Conservation (phyloP, 1,140 invertebrate genomes). For the Tetragonula clypearis region DNA sequence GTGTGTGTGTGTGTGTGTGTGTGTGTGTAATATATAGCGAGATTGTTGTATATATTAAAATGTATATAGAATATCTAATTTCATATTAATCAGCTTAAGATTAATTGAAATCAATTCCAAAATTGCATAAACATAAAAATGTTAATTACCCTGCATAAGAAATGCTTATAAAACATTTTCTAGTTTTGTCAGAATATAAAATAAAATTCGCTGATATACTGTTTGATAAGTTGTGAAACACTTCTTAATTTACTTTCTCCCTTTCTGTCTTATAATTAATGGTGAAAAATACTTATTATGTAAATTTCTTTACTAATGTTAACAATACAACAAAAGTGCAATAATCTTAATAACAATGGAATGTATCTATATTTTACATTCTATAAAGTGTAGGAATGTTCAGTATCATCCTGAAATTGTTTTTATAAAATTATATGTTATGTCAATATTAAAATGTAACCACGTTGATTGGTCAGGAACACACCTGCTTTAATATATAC, state of each 20-base stretch:
- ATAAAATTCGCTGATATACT: constrained; percentile 34
- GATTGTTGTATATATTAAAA: constrained; percentile 15
- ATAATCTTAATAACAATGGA: constrained; percentile 74
- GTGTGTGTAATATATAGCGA: constrained; percentile 12
- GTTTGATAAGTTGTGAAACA: constrained; percentile 35
- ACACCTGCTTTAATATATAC: constrained; percentile 75
- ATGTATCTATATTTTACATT: constrained; percentile 73
- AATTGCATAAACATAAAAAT: constrained; percentile 42
- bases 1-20: no score
- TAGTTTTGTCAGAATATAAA: constrained; percentile 28
- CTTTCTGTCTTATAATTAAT: constrained; percentile 57
- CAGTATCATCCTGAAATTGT: constrained; percentile 71
- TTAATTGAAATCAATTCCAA: constrained; percentile 14
- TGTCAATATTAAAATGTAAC: constrained; percentile 75
- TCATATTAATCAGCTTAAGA: constrained; percentile 11
- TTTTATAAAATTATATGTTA: constrained; percentile 61
- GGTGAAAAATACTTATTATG: constrained; percentile 70
- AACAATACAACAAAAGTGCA: constrained; percentile 68
- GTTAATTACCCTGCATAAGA: constrained; percentile 32
- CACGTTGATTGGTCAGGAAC: constrained; percentile 80
- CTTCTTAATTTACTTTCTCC: constrained; percentile 47
- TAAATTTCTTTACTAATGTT: constrained; percentile 66
- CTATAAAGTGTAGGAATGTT: constrained; percentile 76
- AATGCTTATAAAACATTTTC: constrained; percentile 36
- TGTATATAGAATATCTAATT: constrained; percentile 2